Percentiles rank a stretch among this genome's conserved stretches.
Evolutionary conservation across 2,888 invertebrate genomes (phyloP).

Genomic region (Nomada goodeniana): DNA sequence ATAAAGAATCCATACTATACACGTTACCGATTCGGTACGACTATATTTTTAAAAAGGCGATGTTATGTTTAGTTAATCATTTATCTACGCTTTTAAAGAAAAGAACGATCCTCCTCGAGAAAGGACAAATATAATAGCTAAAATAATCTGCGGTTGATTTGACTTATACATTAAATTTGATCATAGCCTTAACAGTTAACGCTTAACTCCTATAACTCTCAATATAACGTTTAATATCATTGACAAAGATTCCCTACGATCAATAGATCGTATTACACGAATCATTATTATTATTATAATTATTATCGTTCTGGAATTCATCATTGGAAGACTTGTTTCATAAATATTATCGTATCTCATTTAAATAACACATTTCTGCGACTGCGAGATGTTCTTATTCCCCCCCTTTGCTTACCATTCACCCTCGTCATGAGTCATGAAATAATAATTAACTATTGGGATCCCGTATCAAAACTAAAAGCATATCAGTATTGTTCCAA

Average conservation of each 20-base stretch:
- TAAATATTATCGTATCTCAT: constrained; percentile 63
- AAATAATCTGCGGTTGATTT: constrained; percentile 39
- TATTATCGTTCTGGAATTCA: constrained; percentile 78
- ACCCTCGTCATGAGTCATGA: background rate
- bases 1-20: background rate
- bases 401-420: background rate
- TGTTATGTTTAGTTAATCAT: constrained; percentile 19
- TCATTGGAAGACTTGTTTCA: constrained; percentile 79
- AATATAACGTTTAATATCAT: constrained; percentile 71
- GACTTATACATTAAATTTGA: constrained; percentile 62
- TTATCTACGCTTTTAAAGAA: background rate
- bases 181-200: constrained; percentile 67
- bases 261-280: constrained; percentile 68
- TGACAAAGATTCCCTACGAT: constrained; percentile 64
- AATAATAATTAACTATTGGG: background rate
- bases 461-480: background rate
- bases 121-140: constrained; percentile 10
- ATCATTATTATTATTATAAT: constrained; percentile 37
- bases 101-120: constrained; percentile 1
- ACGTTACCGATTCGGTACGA: background rate
- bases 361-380: constrained; percentile 54
- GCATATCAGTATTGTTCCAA: background rate
- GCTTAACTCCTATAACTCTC: constrained; percentile 69
- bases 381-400: constrained; percentile 42
- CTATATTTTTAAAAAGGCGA: constrained; percentile 29